Conservation (phyloP, 2,888 invertebrate genomes). For the Ethmia dodecea region DNA sequence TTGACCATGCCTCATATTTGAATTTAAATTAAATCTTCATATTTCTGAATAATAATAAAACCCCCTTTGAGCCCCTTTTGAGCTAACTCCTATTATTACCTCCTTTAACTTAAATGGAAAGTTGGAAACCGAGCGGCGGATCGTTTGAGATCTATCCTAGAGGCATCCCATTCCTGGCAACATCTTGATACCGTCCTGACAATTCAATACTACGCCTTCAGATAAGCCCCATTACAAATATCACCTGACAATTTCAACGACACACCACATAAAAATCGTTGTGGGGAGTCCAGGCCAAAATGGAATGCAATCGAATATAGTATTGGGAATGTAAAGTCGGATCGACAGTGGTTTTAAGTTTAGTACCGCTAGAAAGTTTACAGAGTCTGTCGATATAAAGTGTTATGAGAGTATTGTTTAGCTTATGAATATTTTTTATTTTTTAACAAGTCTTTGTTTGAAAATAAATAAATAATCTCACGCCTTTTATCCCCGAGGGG, state of each 20-base stretch:
- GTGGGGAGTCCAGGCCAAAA: slow-evolving; percentile 26
- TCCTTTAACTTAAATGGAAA: too few relatives aligned
- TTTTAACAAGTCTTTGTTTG: background rate
- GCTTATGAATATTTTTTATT: background rate
- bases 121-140: slow-evolving; percentile 31
- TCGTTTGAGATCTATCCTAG: slow-evolving; percentile 42
- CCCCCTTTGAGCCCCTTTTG: too few relatives aligned
- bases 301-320: slow-evolving; percentile 31
- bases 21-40: too few relatives aligned
- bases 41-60: too few relatives aligned
- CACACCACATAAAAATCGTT: slow-evolving; percentile 44
- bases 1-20: too few relatives aligned
- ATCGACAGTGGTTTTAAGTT: background rate
- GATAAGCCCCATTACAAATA: slow-evolving; percentile 54
- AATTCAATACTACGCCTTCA: slow-evolving; percentile 57
- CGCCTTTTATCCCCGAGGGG: too few relatives aligned
- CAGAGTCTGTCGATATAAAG: too few relatives aligned
- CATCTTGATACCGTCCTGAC: slow-evolving; percentile 49
- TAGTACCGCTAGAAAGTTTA: background rate
- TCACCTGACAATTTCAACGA: slow-evolving; percentile 40
- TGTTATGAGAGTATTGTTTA: background rate
- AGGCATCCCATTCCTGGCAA: slow-evolving; percentile 33
- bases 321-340: slow-evolving; percentile 21
- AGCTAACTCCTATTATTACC: slow-evolving; percentile 27
- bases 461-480: too few relatives aligned